Conservation (phyloP, 2,888 invertebrate genomes). For the Cerastis leucographa region DNA sequence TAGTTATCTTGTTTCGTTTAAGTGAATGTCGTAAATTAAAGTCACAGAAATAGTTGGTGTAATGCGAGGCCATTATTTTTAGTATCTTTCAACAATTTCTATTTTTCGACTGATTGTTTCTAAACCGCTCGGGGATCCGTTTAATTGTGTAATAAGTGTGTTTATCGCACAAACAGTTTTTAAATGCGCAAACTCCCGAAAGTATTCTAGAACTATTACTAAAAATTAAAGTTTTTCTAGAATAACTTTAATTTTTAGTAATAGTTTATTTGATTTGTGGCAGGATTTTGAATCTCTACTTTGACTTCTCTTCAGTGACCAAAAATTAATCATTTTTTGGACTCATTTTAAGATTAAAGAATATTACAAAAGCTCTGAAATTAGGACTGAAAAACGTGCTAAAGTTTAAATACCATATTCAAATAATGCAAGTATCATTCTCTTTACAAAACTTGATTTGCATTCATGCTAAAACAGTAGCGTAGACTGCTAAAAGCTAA, state of each 20-base stretch:
- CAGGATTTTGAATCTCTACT: neutral
- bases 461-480: neutral
- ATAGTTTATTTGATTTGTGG: neutral
- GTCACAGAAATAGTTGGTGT: slow-evolving; percentile 25
- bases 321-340: neutral
- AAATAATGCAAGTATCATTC: neutral
- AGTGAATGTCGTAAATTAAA: slow-evolving; percentile 47
- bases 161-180: neutral
- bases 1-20: slow-evolving; percentile 53
- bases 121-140: neutral
- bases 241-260: neutral
- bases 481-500: neutral
- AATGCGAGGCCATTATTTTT: slow-evolving; percentile 18
- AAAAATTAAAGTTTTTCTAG: too few species aligned
- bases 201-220: neutral
- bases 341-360: neutral
- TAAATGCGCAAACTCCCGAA: neutral
- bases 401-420: too few species aligned
- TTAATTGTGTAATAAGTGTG: neutral
- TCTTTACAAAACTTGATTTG: neutral
- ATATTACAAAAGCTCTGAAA: neutral
- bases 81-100: neutral
- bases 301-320: neutral
- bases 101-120: neutral
- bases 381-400: too few species aligned